A percentile compares a stretch with the other conserved stretches of the same genome.
Evolutionary conservation across 2,113 vertebrate genomes (phyloP).

Genomic region (Zosterops borbonicus): DNA sequence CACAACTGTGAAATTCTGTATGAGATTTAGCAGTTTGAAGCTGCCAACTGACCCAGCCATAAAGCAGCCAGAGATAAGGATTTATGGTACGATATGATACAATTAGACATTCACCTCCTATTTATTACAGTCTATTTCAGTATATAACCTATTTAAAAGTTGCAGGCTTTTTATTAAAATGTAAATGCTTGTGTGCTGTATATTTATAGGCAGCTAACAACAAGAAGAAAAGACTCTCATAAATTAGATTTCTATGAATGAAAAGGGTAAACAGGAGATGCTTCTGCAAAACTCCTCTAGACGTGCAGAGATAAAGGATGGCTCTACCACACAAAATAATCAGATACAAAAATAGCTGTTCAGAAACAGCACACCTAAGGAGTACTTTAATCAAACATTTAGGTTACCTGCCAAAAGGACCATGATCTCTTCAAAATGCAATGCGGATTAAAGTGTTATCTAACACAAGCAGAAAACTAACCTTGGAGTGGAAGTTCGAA

Average conservation of each 20-base stretch:
- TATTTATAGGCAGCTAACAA: conserved; percentile 58
- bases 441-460: conserved; percentile 84
- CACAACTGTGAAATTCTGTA: conserved; percentile 79
- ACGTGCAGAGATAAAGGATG: conserved; percentile 78
- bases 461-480: conserved; percentile 83
- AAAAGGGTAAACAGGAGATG: conserved; percentile 74
- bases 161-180: conserved; percentile 73
- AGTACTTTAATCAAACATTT: conserved; percentile 83
- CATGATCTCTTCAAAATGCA: conserved; percentile 85
- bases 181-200: conserved; percentile 60
- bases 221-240: conserved; percentile 57
- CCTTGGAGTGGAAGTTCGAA: conserved; percentile 94
- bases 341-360: conserved; percentile 81
- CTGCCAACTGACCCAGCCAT: conserved; percentile 80
- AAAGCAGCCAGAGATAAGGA: conserved; percentile 79
- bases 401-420: conserved; percentile 84
- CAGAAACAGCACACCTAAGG: conserved; percentile 79
- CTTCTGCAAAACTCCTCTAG: conserved; percentile 77
- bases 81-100: conserved; percentile 78
- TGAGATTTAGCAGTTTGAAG: conserved; percentile 79
- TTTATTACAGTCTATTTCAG: conserved; percentile 73
- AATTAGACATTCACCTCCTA: conserved; percentile 80
- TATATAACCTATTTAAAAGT: conserved; percentile 72
- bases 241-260: conserved; percentile 76
- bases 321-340: conserved; percentile 81